A percentile compares a stretch with the other conserved stretches of the same genome.
Evolutionary conservation across 92 coral and sea anemone genomes (phyloP).

Genomic region (Ricordea florida): DNA sequence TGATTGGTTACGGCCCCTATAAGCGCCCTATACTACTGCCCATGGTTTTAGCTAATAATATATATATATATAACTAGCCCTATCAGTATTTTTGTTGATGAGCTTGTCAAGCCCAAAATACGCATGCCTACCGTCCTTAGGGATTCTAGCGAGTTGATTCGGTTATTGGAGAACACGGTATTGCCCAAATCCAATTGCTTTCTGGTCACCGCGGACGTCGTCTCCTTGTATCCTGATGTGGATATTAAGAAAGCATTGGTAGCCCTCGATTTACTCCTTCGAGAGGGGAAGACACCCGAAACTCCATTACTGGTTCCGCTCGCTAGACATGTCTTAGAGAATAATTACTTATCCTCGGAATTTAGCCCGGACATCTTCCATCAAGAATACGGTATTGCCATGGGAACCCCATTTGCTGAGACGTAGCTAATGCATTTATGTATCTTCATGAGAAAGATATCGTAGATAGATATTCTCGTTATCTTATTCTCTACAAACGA

Average conservation of each 20-base stretch:
- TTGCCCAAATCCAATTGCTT: conserved; percentile 14
- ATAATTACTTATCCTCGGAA: conserved; percentile 1
- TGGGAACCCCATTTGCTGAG: conserved; percentile 10
- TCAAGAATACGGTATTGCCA: no score
- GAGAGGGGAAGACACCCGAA: conserved; percentile 12
- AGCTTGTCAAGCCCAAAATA: conserved; percentile 23
- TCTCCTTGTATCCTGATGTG: conserved; percentile 43
- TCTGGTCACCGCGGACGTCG: conserved; percentile 46
- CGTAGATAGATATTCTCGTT: not conserved
- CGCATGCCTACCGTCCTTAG: conserved; percentile 42
- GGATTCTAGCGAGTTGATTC: conserved; percentile 50
- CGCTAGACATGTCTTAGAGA: conserved; percentile 33
- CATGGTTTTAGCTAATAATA: no score
- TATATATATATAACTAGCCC: conserved; percentile 41
- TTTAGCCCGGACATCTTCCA: no score
- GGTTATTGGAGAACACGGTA: conserved; percentile 4
- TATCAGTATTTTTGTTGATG: conserved; percentile 49
- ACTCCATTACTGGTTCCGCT: conserved; percentile 38
- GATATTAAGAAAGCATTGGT: conserved; percentile 40
- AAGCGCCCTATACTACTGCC: no score
- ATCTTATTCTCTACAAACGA: conserved; percentile 1
- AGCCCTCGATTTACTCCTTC: conserved; percentile 33
- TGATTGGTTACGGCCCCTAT: no score
- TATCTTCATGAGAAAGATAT: not conserved
- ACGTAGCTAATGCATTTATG: not conserved